Conservation (phyloP, 2,888 invertebrate genomes). For the Apomyelois bistriatella region DNA sequence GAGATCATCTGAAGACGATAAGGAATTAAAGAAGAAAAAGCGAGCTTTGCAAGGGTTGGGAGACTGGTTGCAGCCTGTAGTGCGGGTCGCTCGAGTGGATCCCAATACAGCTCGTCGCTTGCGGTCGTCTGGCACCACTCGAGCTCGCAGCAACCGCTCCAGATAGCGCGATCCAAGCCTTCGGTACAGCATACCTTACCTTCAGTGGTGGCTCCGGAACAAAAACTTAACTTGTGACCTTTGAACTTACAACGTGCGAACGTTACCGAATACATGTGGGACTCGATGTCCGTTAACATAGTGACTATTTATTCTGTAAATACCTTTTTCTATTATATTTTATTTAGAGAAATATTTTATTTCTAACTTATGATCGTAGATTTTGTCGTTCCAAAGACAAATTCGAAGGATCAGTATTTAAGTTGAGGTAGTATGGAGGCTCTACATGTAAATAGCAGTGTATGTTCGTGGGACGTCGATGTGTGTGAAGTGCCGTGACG, state of each 20-base stretch:
- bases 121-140: constrained; percentile 75
- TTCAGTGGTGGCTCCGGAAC: constrained; percentile 27
- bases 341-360: constrained; percentile 42
- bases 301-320: constrained; percentile 40
- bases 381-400: constrained; percentile 10
- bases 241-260: background rate
- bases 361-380: constrained; percentile 26
- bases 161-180: constrained; percentile 82
- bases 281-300: background rate
- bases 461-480: constrained; percentile 34
- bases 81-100: constrained; percentile 83
- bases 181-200: constrained; percentile 31
- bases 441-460: constrained; percentile 42
- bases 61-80: constrained; percentile 82
- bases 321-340: constrained; percentile 22
- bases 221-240: constrained; percentile 28
- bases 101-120: constrained; percentile 47
- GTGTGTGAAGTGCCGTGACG: constrained; percentile 43
- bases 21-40: constrained; percentile 49
- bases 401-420: constrained; percentile 23
- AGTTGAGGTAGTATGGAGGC: constrained; percentile 33
- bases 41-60: constrained; percentile 48
- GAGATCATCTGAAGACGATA: constrained; percentile 50
- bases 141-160: constrained; percentile 66
- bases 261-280: background rate